A percentile compares a stretch with the other conserved stretches of the same genome.
Conservation (phyloP, 2,113 vertebrate genomes). For the cattle (Bos taurus) region ARS-UCD2.0 NC_037357.1:64219501-64220000, state of each 20-base stretch:
- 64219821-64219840: not conserved
- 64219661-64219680: not conserved
- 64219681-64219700: not conserved
- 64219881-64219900: not conserved
- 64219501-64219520: not conserved
- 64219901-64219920: not conserved
- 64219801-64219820: not conserved
- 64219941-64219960: not conserved
- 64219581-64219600: not conserved
- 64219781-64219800: not conserved
- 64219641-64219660: not conserved
- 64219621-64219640: not conserved
- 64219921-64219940: not conserved
- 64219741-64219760: not conserved
- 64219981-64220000: not conserved
- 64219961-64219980: not conserved
- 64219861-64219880: not conserved
- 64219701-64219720: not conserved
- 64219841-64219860: not conserved
- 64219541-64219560: not conserved
- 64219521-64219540: not conserved
- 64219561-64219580: not conserved
- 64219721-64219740: not conserved
- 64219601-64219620: not conserved
- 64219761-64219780: not conserved